Percentiles rank a stretch among this genome's conserved stretches.
Evolutionary conservation across 2,113 vertebrate genomes (phyloP).

Genomic region (Polypterus senegalus): DNA sequence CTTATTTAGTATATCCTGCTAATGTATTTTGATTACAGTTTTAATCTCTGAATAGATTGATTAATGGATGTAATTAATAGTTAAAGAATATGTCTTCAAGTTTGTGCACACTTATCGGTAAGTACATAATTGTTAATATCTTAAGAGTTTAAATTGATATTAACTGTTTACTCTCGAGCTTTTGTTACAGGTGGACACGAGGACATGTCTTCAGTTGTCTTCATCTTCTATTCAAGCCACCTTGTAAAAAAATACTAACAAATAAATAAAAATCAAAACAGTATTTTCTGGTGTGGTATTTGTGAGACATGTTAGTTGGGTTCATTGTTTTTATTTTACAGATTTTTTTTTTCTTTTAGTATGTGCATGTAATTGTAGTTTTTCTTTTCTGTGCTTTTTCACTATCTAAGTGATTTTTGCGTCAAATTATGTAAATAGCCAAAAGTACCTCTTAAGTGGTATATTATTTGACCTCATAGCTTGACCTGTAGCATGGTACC

Average conservation of each 20-base stretch:
- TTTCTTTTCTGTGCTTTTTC: neutral
- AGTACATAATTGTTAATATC: no score
- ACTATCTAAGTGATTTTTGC: no score
- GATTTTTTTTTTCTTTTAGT: neutral
- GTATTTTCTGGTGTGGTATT: constrained; percentile 70
- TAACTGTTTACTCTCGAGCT: constrained; percentile 67
- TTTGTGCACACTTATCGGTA: no score
- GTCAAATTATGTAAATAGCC: no score
- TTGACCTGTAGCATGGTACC: no score
- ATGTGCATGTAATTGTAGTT: neutral
- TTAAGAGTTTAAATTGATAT: constrained; percentile 13
- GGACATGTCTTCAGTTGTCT: constrained; percentile 55
- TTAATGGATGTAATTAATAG: no score
- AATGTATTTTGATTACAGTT: no score
- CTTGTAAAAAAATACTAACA: constrained; percentile 51
- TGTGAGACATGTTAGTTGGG: constrained; percentile 12
- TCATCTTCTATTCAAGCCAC: constrained; percentile 48
- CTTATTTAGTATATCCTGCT: no score
- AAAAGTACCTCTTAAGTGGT: no score
- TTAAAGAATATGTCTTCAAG: no score
- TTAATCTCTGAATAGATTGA: no score
- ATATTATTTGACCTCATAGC: no score
- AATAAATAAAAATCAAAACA: constrained; percentile 58
- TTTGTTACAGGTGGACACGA: constrained; percentile 72
- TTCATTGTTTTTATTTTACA: neutral